These are phyloP conservation scores for Calliopsis andreniformis DNA, from an alignment of 1,140 invertebrate species.

Conservation along the genomic window DNA sequence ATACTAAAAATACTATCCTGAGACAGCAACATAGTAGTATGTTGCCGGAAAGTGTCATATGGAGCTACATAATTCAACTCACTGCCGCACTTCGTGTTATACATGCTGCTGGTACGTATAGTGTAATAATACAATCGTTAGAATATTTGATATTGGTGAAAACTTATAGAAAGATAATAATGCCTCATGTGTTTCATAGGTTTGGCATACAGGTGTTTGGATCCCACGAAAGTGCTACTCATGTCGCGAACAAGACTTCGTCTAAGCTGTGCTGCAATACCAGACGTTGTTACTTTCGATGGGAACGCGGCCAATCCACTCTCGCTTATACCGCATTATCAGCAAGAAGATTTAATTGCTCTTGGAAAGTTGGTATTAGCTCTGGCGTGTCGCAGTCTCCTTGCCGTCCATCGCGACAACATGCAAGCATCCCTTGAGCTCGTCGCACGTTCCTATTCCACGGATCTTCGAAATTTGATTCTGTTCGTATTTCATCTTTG, in stretches of 20 bases:
- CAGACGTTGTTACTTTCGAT: constrained; percentile 93
- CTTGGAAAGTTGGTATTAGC: constrained; percentile 96
- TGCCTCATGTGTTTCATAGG: constrained; percentile 72
- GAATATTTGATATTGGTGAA: background rate
- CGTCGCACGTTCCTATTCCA: constrained; percentile 93
- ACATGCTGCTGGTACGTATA: constrained; percentile 87
- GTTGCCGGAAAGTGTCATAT: constrained; percentile 94
- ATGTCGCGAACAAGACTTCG: constrained; percentile 87
- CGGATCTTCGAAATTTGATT: constrained; percentile 96
- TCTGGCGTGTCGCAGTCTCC: constrained; percentile 93
- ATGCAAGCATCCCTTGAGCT: constrained; percentile 94
- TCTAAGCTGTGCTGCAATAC: constrained; percentile 91
- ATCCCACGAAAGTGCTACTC: constrained; percentile 95
- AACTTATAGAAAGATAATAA: background rate
- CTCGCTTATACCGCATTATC: constrained; percentile 89
- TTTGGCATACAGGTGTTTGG: constrained; percentile 89
- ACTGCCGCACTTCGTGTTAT: constrained; percentile 96
- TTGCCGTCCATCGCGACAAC: constrained; percentile 92
- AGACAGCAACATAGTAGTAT: constrained; percentile 87
- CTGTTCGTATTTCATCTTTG: constrained; percentile 86
- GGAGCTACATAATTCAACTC: constrained; percentile 97
- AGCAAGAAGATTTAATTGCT: constrained; percentile 95
- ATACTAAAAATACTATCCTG: constrained; percentile 90
- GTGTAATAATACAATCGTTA: background rate
- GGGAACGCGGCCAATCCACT: constrained; percentile 85